Percentiles rank a stretch among this genome's conserved stretches.
Evolutionary conservation across 2,888 invertebrate species (phyloP).

Genomic region (Pachycephus smyrnensis): DNA sequence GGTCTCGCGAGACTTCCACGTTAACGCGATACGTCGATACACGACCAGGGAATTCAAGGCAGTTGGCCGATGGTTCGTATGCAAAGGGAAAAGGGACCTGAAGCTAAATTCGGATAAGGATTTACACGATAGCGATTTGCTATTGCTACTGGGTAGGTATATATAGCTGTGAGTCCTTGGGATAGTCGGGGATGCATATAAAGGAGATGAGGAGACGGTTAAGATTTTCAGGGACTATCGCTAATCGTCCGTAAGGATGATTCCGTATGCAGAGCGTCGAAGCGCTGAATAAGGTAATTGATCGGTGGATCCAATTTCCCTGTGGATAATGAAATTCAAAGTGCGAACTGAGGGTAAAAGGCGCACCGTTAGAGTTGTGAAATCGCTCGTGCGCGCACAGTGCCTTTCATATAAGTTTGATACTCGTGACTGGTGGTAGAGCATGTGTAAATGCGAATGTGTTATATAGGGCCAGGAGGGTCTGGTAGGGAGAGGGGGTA

Average conservation of each 20-base stretch:
- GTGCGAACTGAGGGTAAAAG: background rate
- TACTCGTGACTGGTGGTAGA: background rate
- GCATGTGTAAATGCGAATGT: background rate
- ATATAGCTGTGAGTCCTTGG: background rate
- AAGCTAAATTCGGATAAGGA: background rate
- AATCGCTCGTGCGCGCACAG: background rate
- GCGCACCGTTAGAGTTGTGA: background rate
- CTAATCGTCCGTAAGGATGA: background rate
- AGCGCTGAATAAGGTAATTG: conserved; percentile 45
- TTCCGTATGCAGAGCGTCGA: background rate
- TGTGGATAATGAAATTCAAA: conserved; percentile 50
- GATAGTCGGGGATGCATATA: background rate
- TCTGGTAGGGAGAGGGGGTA: no score
- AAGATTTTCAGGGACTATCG: background rate
- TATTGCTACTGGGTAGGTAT: background rate
- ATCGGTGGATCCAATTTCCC: conserved; percentile 54
- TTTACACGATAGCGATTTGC: background rate
- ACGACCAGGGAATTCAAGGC: background rate
- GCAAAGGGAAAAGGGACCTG: background rate
- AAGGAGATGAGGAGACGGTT: background rate
- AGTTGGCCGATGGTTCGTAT: background rate
- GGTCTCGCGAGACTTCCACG: background rate
- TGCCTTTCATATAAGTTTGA: background rate
- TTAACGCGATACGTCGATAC: background rate
- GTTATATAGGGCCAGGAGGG: background rate